phyloP scores from a whole-genome alignment of 1,140 invertebrate genomes.

The Nautilus pompilius region DNA sequence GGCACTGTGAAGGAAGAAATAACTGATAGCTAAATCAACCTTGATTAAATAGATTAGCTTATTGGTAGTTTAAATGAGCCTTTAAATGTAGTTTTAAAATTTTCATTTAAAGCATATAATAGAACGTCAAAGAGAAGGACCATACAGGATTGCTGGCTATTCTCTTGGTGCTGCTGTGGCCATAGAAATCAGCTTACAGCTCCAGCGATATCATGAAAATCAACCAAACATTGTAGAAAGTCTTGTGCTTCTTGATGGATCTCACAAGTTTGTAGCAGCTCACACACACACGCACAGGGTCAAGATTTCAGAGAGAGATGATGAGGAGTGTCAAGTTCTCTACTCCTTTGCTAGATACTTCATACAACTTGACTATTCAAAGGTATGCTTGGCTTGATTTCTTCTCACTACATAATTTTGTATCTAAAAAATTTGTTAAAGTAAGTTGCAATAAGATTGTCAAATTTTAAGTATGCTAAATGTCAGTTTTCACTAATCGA shows the following conservation, averaged over 20 bases:
- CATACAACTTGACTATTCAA: constrained; percentile 68
- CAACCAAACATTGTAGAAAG: constrained; percentile 63
- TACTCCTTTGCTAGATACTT: constrained; percentile 80
- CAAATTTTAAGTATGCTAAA: no score
- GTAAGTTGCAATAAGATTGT: no score
- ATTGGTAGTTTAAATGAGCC: no score
- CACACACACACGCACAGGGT: constrained; percentile 63
- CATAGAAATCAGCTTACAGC: constrained; percentile 89
- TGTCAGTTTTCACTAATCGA: no score
- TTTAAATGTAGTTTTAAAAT: background rate
- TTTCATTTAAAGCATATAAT: constrained; percentile 5
- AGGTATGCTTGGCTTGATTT: constrained; percentile 62
- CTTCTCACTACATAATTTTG: no score
- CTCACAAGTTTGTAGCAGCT: constrained; percentile 80
- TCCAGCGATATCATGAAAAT: constrained; percentile 54
- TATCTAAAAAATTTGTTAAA: no score
- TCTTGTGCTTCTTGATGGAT: constrained; percentile 78
- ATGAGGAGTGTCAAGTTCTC: constrained; percentile 69
- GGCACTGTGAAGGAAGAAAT: no score
- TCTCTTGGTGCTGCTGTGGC: constrained; percentile 90
- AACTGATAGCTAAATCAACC: no score
- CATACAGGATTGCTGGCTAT: constrained; percentile 86
- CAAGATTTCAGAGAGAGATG: constrained; percentile 29
- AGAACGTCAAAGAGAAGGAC: constrained; percentile 68
- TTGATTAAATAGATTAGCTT: no score